Conservation (phyloP, 2,797 vertebrate species). For the Chrysocyon brachyurus region DNA sequence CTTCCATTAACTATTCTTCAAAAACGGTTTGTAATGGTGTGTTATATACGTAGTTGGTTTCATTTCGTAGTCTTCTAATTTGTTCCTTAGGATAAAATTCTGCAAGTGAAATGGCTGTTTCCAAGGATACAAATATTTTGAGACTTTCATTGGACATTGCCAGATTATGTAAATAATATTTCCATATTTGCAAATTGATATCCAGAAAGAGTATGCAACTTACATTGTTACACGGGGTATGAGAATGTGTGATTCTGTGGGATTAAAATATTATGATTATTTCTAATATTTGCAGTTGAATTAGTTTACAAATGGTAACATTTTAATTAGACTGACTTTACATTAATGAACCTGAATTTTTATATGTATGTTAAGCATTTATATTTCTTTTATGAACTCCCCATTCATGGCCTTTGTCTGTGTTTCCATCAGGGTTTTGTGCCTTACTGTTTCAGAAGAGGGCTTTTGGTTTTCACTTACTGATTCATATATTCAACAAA, state of each 20-base stretch:
- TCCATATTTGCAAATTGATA: not conserved
- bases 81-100: not conserved
- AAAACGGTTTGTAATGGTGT: not conserved
- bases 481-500: not conserved
- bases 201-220: not conserved
- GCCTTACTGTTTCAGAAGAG: not conserved
- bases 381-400: slow-evolving; percentile 5
- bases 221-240: not conserved
- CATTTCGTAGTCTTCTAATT: not conserved
- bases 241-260: not conserved
- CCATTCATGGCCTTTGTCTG: not conserved
- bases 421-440: not conserved
- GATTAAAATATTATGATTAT: not conserved
- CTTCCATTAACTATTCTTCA: not conserved
- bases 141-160: not conserved
- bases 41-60: not conserved
- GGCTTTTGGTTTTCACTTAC: not conserved
- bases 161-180: not conserved
- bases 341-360: not conserved
- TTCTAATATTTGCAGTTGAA: not conserved
- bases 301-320: not conserved
- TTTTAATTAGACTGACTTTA: slow-evolving; percentile 25
- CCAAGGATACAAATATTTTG: not conserved
- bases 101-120: not conserved
- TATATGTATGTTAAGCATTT: not conserved